phyloP scores from a whole-genome alignment of 1,140 invertebrate genomes.

The Penaeus chinensis region DNA sequence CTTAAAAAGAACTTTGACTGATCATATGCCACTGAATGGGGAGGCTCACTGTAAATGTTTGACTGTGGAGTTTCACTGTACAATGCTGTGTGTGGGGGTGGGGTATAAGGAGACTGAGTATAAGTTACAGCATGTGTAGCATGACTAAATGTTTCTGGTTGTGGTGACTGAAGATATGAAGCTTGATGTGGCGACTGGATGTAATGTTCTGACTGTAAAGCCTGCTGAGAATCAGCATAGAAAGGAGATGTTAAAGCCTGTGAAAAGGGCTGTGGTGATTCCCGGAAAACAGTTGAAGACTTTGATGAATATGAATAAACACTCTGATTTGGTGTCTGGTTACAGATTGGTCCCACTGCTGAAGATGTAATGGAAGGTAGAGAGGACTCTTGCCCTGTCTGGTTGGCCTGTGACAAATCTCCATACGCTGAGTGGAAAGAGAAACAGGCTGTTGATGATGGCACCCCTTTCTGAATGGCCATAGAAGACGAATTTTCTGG shows the following conservation, averaged over 20 bases:
- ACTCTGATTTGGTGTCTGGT: no score
- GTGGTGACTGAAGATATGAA: conserved; percentile 11
- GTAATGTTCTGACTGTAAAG: neutral
- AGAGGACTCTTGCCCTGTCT: no score
- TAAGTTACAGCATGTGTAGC: neutral
- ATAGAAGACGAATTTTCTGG: no score
- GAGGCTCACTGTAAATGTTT: no score
- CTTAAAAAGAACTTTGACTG: neutral
- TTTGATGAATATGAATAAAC: neutral
- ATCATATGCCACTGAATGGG: no score
- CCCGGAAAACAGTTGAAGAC: no score
- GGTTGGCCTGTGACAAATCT: no score
- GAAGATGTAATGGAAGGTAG: no score
- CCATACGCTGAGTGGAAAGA: no score
- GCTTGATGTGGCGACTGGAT: conserved; percentile 6
- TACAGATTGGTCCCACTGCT: no score
- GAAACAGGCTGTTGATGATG: no score
- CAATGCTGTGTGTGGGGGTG: neutral
- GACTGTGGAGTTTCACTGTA: neutral
- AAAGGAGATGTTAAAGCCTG: neutral
- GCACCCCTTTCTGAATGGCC: no score
- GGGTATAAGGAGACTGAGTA: conserved; percentile 8
- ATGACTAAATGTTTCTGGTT: neutral
- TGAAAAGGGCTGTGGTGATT: neutral
- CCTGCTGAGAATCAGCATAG: neutral